Evolutionary conservation across 2,797 vertebrate species (phyloP).

Genomic region (Danionella dracula): DNA sequence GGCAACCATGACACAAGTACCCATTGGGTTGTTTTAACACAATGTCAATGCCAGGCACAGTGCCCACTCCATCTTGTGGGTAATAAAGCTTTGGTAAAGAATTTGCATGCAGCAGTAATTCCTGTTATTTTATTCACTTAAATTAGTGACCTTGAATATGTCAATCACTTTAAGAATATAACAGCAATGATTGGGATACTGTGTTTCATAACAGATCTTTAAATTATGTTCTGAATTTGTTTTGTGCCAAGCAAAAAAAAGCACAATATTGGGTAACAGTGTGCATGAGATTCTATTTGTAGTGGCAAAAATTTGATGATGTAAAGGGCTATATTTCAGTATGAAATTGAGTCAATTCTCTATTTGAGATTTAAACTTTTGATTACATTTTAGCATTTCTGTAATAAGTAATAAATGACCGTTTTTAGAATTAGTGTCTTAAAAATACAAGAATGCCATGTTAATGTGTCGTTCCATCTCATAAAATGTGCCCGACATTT

Average conservation of each 20-base stretch:
- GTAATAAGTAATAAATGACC: conserved; percentile 56
- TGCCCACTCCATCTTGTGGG: conserved; percentile 45
- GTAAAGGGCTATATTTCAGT: too few relatives aligned
- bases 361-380: background rate
- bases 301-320: background rate
- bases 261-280: background rate
- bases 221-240: background rate
- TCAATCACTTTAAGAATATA: background rate
- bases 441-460: conserved; percentile 68
- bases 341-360: background rate
- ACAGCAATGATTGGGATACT: background rate
- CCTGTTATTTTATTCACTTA: background rate
- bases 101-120: conserved; percentile 1
- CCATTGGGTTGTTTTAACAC: conserved; percentile 60
- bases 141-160: background rate
- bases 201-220: background rate
- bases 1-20: conserved; percentile 63
- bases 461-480: conserved; percentile 63
- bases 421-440: conserved; percentile 64
- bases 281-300: background rate
- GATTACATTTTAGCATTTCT: conserved; percentile 5
- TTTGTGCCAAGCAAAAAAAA: background rate
- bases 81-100: conserved; percentile 27
- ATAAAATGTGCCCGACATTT: conserved; percentile 71
- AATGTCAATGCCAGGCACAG: conserved; percentile 49